Percentiles rank a stretch among this genome's conserved stretches.
Evolutionary conservation across 1,140 invertebrate genomes (phyloP).

Genomic region (Drosophila bocqueti): DNA sequence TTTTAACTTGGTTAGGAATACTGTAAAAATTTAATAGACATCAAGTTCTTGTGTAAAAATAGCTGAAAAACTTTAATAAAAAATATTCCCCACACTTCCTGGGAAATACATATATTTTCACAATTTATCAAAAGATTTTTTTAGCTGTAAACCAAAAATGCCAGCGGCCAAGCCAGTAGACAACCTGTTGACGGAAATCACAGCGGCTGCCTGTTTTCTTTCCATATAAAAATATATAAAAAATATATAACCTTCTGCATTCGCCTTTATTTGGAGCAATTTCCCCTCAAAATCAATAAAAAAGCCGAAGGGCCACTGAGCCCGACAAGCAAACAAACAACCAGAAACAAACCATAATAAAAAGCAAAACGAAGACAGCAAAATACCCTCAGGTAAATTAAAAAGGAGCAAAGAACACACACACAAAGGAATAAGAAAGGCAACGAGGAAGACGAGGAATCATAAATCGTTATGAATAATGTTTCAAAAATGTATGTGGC

Average conservation of each 20-base stretch:
- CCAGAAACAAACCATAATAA: constrained; percentile 1
- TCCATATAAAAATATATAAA: background rate
- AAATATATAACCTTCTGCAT: constrained; percentile 18
- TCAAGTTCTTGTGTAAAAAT: background rate
- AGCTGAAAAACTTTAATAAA: too few relatives aligned
- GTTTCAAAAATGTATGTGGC: constrained; percentile 43
- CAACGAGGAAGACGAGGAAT: constrained; percentile 4
- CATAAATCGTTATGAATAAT: constrained; percentile 69
- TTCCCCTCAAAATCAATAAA: constrained; percentile 36
- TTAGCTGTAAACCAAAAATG: constrained; percentile 4
- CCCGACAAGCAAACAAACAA: background rate
- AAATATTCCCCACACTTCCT: background rate
- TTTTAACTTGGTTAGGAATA: background rate
- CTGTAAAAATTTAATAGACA: background rate
- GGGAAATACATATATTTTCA: background rate
- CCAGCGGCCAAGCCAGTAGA: constrained; percentile 22
- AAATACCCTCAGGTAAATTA: constrained; percentile 51
- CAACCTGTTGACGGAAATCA: constrained; percentile 64
- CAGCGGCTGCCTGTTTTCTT: constrained; percentile 5
- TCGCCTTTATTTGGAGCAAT: constrained; percentile 27
- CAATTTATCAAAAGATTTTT: constrained; percentile 11
- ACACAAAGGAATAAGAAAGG: background rate
- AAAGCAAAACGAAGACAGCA: constrained; percentile 11
- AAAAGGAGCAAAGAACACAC: constrained; percentile 5
- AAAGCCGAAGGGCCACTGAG: constrained; percentile 9